Evolutionary conservation across 2,888 invertebrate species (phyloP), one percentile per base, ranked within the genome.

Genomic region (Orchesellides sinensis): DNA sequence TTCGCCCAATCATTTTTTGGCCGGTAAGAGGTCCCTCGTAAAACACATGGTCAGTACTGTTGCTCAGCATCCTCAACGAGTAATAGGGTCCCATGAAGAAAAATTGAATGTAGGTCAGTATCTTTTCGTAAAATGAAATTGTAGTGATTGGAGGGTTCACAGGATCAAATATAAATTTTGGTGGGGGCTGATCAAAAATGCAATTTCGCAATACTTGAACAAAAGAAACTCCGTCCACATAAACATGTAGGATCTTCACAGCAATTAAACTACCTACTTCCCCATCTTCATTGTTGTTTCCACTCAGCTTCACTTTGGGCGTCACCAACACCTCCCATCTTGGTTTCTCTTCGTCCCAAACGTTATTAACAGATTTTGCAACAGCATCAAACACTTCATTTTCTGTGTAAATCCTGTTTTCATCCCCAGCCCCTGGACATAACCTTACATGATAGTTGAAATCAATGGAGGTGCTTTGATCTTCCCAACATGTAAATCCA

Each of bases 91-190:
- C 66, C 4, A 66, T 6, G 21, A 66, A 27, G 14, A 66, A 25
- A 21, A 14, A 6, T 25, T 66, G 47, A 2, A 66, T 5, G 25
- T 25, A 25, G n/a, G 49, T 6, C 6, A 49, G 2, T 25, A 3
- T 3, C 17, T 66, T 45, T 12, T 21, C 25, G 8, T 25, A 27
- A 25, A 66, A 25, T 6, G 66, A 17, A 4, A 66, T 10, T 1
- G 23, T 23, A 17, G 66, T 47, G 14, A 66, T 14, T 0, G 47
- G 47, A 2, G 66, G 66, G 2, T 66, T 66, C 17, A 47, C 47
- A 14, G 66, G 66, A 66, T 66, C 66, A 47, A 66, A 27, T 14
- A 47, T 47, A 5, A 66, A 35, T 14, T 66, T 66, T 49, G 66
- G 66, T 6, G 27, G 10, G 3, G 66, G 66, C n/a, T 49, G 47